Conservation (phyloP, 2,113 vertebrate species). For the Oryzias woworae region DNA sequence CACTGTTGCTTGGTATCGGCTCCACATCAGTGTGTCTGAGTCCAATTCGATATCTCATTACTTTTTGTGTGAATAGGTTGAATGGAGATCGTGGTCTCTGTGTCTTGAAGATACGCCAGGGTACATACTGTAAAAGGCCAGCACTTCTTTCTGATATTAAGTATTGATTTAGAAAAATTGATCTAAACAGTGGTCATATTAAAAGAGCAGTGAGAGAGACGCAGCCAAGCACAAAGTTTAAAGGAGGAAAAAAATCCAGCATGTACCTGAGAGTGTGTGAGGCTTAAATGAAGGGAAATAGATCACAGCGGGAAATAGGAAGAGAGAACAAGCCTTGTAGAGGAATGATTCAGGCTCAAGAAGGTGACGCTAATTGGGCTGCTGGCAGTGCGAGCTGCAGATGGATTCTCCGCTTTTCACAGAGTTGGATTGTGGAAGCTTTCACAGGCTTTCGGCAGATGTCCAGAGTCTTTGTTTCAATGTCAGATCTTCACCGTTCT, state of each 20-base stretch:
- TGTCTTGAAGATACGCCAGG: slow-evolving; percentile 62
- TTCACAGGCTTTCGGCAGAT: slow-evolving; percentile 40
- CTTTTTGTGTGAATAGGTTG: slow-evolving; percentile 66
- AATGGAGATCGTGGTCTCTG: slow-evolving; percentile 54
- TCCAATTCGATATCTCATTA: slow-evolving; percentile 76
- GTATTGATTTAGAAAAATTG: slow-evolving; percentile 70
- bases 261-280: slow-evolving; percentile 36
- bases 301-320: slow-evolving; percentile 48
- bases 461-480: slow-evolving; percentile 50
- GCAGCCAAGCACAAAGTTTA: slow-evolving; percentile 34
- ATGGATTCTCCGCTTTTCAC: slow-evolving; percentile 35
- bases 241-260: slow-evolving; percentile 15
- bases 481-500: slow-evolving; percentile 39
- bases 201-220: slow-evolving; percentile 55
- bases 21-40: slow-evolving; percentile 33
- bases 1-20: slow-evolving; percentile 26
- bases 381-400: slow-evolving; percentile 31
- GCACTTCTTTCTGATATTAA: slow-evolving; percentile 74
- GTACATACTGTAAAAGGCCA: slow-evolving; percentile 68
- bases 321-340: slow-evolving; percentile 36
- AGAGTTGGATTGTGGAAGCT: slow-evolving; percentile 38
- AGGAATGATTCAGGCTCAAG: slow-evolving; percentile 40
- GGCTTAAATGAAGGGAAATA: slow-evolving; percentile 34
- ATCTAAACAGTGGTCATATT: slow-evolving; percentile 61
- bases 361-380: slow-evolving; percentile 71